phyloP scores from a whole-genome alignment of 2,113 vertebrate species.

The Eolophus roseicapilla region DNA sequence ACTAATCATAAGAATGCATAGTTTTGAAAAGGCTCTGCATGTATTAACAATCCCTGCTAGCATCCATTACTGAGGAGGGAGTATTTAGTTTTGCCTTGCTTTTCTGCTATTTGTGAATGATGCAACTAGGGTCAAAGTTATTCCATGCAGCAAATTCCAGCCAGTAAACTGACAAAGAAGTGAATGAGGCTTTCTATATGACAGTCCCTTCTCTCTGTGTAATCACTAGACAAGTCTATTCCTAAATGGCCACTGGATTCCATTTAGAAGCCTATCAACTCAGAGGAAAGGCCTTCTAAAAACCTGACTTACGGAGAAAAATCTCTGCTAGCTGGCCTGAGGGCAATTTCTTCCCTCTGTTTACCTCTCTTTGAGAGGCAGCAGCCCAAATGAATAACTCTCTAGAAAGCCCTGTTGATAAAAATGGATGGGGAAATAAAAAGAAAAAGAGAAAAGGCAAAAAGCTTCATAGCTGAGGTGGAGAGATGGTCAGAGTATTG shows the following conservation, averaged over 20 bases:
- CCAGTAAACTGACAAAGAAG: neutral
- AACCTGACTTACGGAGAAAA: neutral
- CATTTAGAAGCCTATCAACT: constrained; percentile 12
- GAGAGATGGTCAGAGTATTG: neutral
- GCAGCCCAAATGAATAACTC: neutral
- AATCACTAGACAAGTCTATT: neutral
- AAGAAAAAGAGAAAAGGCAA: too few relatives aligned
- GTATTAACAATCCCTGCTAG: neutral
- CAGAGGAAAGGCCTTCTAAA: constrained; percentile 18
- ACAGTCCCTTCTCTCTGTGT: neutral
- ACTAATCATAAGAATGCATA: neutral
- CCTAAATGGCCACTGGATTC: neutral
- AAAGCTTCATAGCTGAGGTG: neutral
- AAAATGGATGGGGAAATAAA: neutral
- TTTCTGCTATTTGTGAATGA: neutral
- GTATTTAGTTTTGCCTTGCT: neutral
- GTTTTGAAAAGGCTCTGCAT: neutral
- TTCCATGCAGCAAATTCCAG: neutral
- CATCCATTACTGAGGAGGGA: neutral
- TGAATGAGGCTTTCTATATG: neutral
- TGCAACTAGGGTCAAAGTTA: neutral
- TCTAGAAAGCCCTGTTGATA: neutral
- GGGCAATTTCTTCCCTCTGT: neutral
- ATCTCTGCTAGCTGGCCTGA: neutral
- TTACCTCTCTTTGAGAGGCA: neutral